Percentiles rank a stretch among this genome's conserved stretches.
These are phyloP conservation scores for Lepidurus couesii DNA, from an alignment of 1,140 invertebrate genomes.

Conservation along the genomic window DNA sequence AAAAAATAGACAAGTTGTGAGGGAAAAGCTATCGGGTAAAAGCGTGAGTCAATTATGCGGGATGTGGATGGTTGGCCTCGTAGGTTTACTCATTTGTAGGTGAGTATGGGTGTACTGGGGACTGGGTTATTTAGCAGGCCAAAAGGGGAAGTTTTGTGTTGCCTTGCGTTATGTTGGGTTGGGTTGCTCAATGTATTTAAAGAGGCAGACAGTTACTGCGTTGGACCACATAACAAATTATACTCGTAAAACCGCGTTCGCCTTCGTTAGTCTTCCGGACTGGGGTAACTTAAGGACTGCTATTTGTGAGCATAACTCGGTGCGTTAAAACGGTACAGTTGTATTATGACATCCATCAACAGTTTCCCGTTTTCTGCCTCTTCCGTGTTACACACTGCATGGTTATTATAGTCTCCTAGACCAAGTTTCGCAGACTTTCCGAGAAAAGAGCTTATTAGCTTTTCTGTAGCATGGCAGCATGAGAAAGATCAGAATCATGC, in stretches of 20 bases:
- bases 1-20: not conserved
- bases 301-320: conserved; percentile 1
- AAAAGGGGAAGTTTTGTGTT: not conserved
- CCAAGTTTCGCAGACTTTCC: too few species aligned
- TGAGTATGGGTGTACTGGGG: too few species aligned
- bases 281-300: conserved; percentile 6
- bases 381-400: not conserved
- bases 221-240: conserved; percentile 7
- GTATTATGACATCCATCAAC: conserved; percentile 1
- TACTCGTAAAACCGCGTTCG: not conserved
- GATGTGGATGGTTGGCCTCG: too few species aligned
- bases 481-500: too few species aligned
- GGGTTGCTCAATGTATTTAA: not conserved
- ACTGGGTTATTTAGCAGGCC: not conserved
- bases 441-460: too few species aligned
- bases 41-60: too few species aligned
- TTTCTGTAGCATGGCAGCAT: too few species aligned
- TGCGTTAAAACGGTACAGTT: not conserved
- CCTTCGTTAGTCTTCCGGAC: conserved; percentile 4
- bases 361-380: not conserved
- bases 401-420: not conserved
- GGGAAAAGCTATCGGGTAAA: not conserved
- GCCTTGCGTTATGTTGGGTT: not conserved
- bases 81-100: too few species aligned
- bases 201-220: not conserved